phyloP scores from a whole-genome alignment of 2,797 vertebrate genomes.

The Pantherophis alleghaniensis region DNA sequence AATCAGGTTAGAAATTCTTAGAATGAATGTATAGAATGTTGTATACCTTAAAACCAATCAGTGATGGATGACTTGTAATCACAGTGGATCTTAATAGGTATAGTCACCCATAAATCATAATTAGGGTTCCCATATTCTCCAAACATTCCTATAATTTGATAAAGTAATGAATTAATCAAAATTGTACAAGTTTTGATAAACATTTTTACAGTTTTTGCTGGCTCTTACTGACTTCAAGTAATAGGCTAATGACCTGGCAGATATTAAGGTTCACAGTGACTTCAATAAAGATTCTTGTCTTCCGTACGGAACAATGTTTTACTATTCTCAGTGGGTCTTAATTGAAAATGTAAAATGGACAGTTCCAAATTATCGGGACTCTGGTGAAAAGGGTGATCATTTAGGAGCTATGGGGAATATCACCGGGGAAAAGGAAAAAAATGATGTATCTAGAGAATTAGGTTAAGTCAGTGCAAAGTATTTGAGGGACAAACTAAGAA shows the following conservation, averaged over 20 bases:
- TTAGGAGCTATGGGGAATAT: not conserved
- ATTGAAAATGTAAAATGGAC: not conserved
- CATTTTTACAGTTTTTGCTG: not conserved
- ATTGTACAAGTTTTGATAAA: not conserved
- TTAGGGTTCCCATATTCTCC: not conserved
- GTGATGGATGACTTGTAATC: not conserved
- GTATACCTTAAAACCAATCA: not conserved
- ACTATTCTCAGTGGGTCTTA: not conserved
- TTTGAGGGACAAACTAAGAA: not conserved
- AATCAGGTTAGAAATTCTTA: not conserved
- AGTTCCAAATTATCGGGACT: not conserved
- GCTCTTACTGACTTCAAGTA: not conserved
- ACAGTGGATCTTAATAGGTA: not conserved
- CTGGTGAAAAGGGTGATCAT: not conserved
- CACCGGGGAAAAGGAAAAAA: not conserved
- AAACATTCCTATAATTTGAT: not conserved
- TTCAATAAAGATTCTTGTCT: not conserved
- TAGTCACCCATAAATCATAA: not conserved
- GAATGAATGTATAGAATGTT: not conserved
- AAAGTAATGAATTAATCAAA: not conserved
- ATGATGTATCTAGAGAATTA: not conserved
- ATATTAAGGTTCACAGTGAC: not conserved
- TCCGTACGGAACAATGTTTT: not conserved
- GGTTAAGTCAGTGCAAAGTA: not conserved
- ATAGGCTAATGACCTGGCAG: not conserved